Evolutionary conservation across 2,888 invertebrate species (phyloP), one percentile per base, ranked within the genome.

Genomic region (Ennomos erosarius): DNA sequence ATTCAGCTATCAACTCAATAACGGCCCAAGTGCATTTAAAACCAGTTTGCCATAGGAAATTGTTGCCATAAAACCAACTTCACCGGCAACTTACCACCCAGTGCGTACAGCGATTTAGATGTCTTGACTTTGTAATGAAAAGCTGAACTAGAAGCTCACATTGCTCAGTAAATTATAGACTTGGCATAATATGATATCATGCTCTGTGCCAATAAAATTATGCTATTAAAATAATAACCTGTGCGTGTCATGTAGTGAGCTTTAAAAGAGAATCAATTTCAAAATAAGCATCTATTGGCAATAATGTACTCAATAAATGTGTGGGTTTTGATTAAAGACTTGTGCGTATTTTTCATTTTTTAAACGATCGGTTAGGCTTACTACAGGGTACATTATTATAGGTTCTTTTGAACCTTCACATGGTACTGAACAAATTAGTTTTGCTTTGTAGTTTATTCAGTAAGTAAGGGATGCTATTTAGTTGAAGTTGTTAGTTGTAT

Each of bases 141-240:
- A 48, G 33, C 13, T 35, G 26, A 39, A 54, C 39, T 40, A 42
- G 40, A 36, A 48, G 46, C 37, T 40, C 11, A 43, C 40, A 39
- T 45, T 53, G 38, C 42, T 34, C 36, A 58, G 50, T 56, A 78
- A 78, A 78, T 79, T 75, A 78, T 60, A 78, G 68, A 53, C 62
- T 60, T 56, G 36, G 43, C 37, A 52, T 46, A 62, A 60, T 65
- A 59, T 59, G 51, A 65, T 67, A 64, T 65, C 69, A 69, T 68
- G 71, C 51, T 50, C 62, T 69, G 62, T 60, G 58, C 70, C 68
- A 74, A 78, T 79, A 76, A 73, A 78, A 72, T 75, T 75, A 74
- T 68, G 57, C 66, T 60, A 60, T 65, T 73, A 75, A 65, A 68
- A 70, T 67, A 74, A 71, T 74, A 67, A 73, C 65, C 52, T 54